These are phyloP conservation scores for Bergia puertoricense DNA, from an alignment of 92 coral and sea anemone species.

Conservation along the genomic window DNA sequence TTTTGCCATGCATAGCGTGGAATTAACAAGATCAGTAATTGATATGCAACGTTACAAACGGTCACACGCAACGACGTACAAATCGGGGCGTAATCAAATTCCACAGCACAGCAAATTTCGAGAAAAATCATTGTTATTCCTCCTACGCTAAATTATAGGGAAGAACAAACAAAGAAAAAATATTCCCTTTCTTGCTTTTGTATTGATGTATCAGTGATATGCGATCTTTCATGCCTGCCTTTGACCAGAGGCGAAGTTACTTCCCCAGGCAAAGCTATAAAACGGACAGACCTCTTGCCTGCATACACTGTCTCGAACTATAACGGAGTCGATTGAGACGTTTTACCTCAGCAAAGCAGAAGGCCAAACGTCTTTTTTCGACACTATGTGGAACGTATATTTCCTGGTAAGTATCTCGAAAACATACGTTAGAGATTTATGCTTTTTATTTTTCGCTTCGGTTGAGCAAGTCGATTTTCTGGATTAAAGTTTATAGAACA, in stretches of 20 bases:
- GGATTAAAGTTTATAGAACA: not conserved
- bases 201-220: not conserved
- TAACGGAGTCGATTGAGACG: not conserved
- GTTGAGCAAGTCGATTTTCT: not conserved
- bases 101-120: not conserved
- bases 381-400: not conserved
- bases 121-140: not conserved
- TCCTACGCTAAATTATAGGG: not conserved
- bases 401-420: not conserved
- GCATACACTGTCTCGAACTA: not conserved
- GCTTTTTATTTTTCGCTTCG: not conserved
- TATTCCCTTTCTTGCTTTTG: not conserved
- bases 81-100: not conserved
- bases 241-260: not conserved
- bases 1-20: not conserved
- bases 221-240: too few relatives aligned
- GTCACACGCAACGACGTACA: not conserved
- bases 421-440: not conserved
- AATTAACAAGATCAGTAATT: not conserved
- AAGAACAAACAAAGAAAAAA: not conserved
- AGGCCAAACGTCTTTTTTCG: not conserved
- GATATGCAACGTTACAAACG: too few relatives aligned
- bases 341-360: not conserved
- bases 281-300: not conserved
- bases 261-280: not conserved